Base-by-base conservation (phyloP, 2,113 vertebrate species). In the Cranoglanis bouderius region DNA sequence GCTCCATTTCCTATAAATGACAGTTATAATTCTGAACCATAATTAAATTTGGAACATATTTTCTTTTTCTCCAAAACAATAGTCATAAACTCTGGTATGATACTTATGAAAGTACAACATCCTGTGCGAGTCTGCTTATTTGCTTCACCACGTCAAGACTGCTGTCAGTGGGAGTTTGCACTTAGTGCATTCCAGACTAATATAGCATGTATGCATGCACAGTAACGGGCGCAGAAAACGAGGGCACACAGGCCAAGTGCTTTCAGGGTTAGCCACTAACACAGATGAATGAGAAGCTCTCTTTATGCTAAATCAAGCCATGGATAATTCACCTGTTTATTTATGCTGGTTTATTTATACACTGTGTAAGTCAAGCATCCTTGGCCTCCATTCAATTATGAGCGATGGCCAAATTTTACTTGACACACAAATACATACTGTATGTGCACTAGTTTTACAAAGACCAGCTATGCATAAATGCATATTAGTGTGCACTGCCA, bases 181-280 rank as follows among this genome's bases (percentile, higher is more conserved):
- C 88, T 87, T 87, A 46, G 85, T 88, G 88, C 88, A 92, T 90
- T 90, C 91, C 90, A 90, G 91, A 90, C 88, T 84, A 91, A 92
- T 92, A 90, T 91, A 91, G 90, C 87, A 55, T 77, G 32, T 81
- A 86, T 80, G 88, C 74, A 84, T 63, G 85, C 89, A 88, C 65
- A 89, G 89, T 78, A 80, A 88, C 90, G 87, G 88, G 89, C 72
- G 72, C 88, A 91, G 49, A 89, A 65, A 84, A 82, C 86, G 84
- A 88, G 84, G 59, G 82, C 87, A 70, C 80, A 86, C 61, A 74
- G 67, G 88, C 87, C 87, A 57, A 78, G 87, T 51, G 65, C 84
- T 49, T 81, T 70, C 80, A 57, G 40, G 49, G 57, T 67, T 82
- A 87, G 88, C 53, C 35, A 57, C 70, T 87, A 74, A 84, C 53